Conservation (phyloP, 2,888 invertebrate genomes). For the Rhodophaea formosa region DNA sequence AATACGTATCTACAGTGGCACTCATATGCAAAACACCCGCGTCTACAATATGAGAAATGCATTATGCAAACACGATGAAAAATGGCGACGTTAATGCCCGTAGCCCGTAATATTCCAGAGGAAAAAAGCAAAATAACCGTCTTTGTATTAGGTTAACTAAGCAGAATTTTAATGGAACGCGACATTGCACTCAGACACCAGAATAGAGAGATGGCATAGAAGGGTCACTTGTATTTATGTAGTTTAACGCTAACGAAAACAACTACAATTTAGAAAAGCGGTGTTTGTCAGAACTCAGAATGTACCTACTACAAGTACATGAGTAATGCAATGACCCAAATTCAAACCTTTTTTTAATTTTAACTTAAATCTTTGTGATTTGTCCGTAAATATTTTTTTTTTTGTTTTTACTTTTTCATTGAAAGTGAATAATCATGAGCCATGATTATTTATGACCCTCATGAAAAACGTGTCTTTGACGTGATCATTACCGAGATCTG, state of each 20-base stretch:
- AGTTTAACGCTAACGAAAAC: neutral
- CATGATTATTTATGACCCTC: no score
- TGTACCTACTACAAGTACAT: no score
- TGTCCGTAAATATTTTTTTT: no score
- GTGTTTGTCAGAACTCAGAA: no score
- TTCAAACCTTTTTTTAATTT: no score
- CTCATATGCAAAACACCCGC: neutral
- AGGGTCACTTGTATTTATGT: neutral
- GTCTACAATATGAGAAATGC: neutral
- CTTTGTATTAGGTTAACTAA: constrained; percentile 6
- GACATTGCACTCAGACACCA: constrained; percentile 13
- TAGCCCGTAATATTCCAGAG: neutral
- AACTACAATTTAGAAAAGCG: neutral
- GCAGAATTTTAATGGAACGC: constrained; percentile 14
- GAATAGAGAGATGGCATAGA: neutral
- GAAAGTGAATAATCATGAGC: no score
- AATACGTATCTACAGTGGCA: neutral
- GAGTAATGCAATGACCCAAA: no score
- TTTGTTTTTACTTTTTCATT: no score
- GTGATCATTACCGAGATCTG: no score
- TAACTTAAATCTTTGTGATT: no score
- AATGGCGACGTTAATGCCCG: neutral
- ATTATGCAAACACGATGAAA: constrained; percentile 4
- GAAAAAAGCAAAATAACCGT: neutral
- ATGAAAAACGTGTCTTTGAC: no score